These are phyloP conservation scores for Hydractinia symbiolongicarpus DNA, from an alignment of 30 jellyfish, hydroid and myxozoan genomes.

Conservation along the genomic window DNA sequence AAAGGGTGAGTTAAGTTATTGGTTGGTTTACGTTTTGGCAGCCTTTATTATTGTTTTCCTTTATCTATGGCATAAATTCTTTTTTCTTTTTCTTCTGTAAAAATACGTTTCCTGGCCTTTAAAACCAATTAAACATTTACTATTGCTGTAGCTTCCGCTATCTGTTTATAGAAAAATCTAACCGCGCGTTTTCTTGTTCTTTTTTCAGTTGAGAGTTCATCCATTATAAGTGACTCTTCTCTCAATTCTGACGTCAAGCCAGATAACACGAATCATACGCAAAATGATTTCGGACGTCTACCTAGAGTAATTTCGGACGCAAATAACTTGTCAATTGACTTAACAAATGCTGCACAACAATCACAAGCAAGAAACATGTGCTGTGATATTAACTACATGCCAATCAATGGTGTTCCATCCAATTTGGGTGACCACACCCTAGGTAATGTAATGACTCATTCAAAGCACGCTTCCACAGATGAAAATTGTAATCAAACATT, in stretches of 20 bases:
- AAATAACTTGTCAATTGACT: slow-evolving; percentile 1
- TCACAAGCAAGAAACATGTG: not conserved
- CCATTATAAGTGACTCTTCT: not conserved
- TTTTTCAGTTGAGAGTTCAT: not conserved
- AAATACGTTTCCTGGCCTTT: too few relatives aligned
- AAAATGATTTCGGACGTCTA: not conserved
- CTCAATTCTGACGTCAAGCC: not conserved
- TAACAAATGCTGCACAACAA: not conserved
- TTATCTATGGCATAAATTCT: too few relatives aligned
- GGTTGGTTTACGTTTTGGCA: too few relatives aligned
- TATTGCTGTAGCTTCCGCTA: too few relatives aligned
- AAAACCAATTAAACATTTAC: too few relatives aligned
- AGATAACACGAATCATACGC: not conserved
- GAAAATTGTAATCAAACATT: not conserved
- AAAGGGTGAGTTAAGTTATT: slow-evolving; percentile 34
- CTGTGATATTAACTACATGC: not conserved
- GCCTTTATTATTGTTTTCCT: too few relatives aligned
- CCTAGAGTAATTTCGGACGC: slow-evolving; percentile 21
- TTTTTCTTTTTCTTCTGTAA: too few relatives aligned
- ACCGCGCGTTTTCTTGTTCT: not conserved
- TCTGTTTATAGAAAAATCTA: too few relatives aligned
- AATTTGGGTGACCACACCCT: not conserved
- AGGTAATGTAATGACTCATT: not conserved
- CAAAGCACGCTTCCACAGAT: not conserved
- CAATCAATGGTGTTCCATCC: not conserved